Evolutionary conservation across 2,113 vertebrate genomes (phyloP).

Genomic region (Clarias batrachus): DNA sequence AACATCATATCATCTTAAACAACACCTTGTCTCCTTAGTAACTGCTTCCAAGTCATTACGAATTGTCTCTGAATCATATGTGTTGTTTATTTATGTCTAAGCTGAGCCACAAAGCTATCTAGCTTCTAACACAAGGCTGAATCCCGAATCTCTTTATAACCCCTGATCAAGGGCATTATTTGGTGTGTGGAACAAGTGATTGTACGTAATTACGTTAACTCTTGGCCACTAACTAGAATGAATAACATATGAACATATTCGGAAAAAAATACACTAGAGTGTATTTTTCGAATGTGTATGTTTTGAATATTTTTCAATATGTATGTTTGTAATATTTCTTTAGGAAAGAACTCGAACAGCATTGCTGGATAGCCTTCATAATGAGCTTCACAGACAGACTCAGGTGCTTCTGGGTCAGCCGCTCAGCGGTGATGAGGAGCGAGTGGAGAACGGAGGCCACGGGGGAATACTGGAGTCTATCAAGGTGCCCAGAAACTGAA

Average conservation of each 20-base stretch:
- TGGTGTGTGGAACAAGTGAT: too few species aligned
- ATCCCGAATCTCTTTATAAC: too few species aligned
- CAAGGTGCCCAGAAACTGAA: conserved; percentile 75
- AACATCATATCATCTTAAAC: too few species aligned
- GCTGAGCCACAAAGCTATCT: too few species aligned
- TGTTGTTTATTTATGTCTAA: too few species aligned
- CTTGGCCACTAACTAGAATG: not conserved
- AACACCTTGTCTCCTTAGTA: too few species aligned
- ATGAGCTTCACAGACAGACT: conserved; percentile 84
- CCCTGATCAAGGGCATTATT: too few species aligned
- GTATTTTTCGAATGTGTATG: not conserved
- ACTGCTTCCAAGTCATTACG: too few species aligned
- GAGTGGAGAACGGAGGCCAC: conserved; percentile 86
- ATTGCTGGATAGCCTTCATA: conserved; percentile 85
- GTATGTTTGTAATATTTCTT: conserved; percentile 3
- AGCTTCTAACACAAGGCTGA: too few species aligned
- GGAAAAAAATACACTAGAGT: too few species aligned
- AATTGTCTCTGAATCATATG: too few species aligned
- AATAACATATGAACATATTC: too few species aligned
- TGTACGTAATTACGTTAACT: not conserved
- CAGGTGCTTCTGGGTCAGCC: conserved; percentile 86
- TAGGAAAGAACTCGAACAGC: conserved; percentile 89
- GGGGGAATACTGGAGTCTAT: conserved; percentile 94
- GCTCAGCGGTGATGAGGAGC: conserved; percentile 82
- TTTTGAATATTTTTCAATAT: conserved; percentile 7